Evolutionary conservation across 2,797 vertebrate species (phyloP), one percentile per base, ranked within the genome.

Genomic region (Lophura swinhoii): DNA sequence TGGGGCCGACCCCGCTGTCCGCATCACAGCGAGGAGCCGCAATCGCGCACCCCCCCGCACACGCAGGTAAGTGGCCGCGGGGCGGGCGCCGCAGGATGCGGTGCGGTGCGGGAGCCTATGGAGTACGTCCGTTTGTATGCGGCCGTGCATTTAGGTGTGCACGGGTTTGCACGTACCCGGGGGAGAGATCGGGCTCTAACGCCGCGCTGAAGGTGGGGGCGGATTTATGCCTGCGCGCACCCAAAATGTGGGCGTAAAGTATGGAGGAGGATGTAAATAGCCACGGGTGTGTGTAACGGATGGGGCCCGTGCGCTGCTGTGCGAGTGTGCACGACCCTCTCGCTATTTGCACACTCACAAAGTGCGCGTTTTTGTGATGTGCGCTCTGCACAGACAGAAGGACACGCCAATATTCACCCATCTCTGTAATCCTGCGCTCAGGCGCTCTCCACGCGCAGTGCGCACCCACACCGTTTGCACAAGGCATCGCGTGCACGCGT

Each of bases 231-330:
- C 28, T 14, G 59, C 2, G 64, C 2, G 6, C 56, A 3, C 39
- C 58, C 84, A 23, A 70, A 75, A 15, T 14, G 35, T 18, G 5
- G 0, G 23, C 7, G 12, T 20, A 37, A 79, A 16, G 8, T 37
- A 1, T 1, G 14, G 13, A 4, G 17, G 5, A 53, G 48, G 39
- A n/a, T 0, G 10, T 17, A 8, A 74, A 63, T 35, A 33, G 11
- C 39, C 58, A 6, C 39, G 5, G 6, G 1, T 2, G 1, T 4
- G 14, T 1, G 0, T 0, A 9, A 46, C 0, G 58, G 70, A 5
- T 1, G 41, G 59, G 20, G 31, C 44, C 20, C 10, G 9, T 70
- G 4, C 3, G 33, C 37, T 22, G 14, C 2, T 16, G 70, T 6
- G 78, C 21, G 3, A 26, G 76, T 3, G 84, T n/a, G 44, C 7